Evolutionary conservation across 2,113 vertebrate species (phyloP).

Genomic region (Erpornis zantholeuca): DNA sequence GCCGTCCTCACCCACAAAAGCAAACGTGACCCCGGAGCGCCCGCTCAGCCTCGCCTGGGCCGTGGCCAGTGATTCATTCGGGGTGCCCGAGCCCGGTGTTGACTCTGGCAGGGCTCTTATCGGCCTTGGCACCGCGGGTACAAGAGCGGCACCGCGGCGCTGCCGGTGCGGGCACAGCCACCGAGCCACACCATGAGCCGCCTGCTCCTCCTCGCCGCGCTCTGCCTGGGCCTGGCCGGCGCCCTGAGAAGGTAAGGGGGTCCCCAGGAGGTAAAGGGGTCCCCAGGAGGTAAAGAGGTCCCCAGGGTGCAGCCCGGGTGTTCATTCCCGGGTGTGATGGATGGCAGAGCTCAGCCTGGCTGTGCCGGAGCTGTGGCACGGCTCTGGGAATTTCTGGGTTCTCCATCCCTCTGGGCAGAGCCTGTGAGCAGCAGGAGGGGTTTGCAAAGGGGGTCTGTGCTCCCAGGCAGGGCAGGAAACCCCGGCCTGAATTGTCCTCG

Average conservation of each 20-base stretch:
- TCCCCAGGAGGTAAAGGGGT: constrained; percentile 27
- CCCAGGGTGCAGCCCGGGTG: neutral
- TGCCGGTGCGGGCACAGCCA: neutral
- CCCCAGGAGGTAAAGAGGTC: too few relatives aligned
- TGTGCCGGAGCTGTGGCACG: fast-evolving
- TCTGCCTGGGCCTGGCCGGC: neutral
- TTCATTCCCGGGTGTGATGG: fast-evolving
- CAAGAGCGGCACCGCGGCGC: neutral
- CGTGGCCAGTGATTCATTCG: constrained; percentile 13
- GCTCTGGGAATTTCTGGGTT: fast-evolving
- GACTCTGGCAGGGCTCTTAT: constrained; percentile 18
- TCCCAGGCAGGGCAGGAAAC: neutral
- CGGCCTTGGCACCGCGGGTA: neutral
- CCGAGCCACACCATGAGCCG: neutral
- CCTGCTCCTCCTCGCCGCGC: neutral
- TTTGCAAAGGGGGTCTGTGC: neutral
- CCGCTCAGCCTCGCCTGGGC: neutral
- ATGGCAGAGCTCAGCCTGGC: fast-evolving
- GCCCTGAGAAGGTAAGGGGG: constrained; percentile 44
- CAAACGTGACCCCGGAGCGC: neutral
- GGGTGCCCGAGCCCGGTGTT: neutral
- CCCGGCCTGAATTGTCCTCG: fast-evolving
- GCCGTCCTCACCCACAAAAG: neutral
- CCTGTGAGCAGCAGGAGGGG: fast-evolving
- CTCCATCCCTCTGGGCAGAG: neutral